Conservation (phyloP, 2,888 invertebrate genomes). For the Lithophane leautieri region DNA sequence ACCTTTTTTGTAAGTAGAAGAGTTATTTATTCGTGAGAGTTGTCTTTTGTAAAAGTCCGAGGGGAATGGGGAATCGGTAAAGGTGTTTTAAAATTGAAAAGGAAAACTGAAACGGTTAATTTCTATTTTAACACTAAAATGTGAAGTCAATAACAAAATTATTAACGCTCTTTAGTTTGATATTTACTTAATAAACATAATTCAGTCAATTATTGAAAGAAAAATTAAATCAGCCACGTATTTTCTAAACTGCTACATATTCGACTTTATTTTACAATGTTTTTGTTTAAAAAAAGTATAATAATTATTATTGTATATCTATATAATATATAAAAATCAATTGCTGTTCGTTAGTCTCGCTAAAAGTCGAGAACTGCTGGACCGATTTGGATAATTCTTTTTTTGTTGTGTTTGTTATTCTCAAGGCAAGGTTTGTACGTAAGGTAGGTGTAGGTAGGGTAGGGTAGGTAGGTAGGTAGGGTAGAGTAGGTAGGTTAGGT, state of each 20-base stretch:
- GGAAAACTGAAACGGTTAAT: background rate
- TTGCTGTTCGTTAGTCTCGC: too few species aligned
- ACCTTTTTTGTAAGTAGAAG: background rate
- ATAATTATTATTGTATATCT: too few species aligned
- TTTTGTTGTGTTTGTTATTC: too few species aligned
- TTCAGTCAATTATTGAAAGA: background rate
- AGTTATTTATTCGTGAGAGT: background rate
- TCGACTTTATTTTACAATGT: background rate
- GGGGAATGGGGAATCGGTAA: background rate
- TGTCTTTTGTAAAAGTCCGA: background rate
- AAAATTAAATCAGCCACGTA: too few species aligned
- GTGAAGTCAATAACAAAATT: background rate
- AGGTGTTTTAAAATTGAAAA: background rate
- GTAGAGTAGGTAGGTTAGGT: too few species aligned
- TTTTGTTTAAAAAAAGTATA: background rate
- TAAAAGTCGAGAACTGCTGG: too few species aligned
- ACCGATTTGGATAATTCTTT: too few species aligned
- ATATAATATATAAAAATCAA: too few species aligned
- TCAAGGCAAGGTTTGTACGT: too few species aligned
- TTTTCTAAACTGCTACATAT: background rate
- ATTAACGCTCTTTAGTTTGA: background rate
- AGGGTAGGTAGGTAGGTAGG: too few species aligned
- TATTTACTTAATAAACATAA: background rate
- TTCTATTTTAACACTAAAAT: background rate
- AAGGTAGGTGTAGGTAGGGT: too few species aligned